Conservation (phyloP, 2,797 vertebrate genomes). For the Xiphorhynchus erythropygius region DNA sequence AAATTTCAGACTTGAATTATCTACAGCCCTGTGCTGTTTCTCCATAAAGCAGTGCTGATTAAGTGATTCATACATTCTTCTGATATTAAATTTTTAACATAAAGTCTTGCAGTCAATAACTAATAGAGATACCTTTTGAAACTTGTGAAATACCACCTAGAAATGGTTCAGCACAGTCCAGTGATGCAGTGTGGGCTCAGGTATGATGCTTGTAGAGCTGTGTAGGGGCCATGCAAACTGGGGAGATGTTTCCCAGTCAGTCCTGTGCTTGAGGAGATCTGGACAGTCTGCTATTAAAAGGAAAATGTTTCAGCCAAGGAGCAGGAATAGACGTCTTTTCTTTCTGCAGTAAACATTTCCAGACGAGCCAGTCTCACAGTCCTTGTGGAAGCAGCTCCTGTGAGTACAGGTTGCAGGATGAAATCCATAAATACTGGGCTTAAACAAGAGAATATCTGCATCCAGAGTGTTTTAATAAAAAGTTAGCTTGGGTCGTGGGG, state of each 20-base stretch:
- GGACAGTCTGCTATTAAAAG: neutral
- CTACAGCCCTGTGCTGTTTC: neutral
- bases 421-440: conserved; percentile 20
- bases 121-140: neutral
- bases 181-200: neutral
- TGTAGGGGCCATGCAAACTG: neutral
- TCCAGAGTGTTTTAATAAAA: conserved; percentile 47
- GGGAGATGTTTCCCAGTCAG: neutral
- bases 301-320: neutral
- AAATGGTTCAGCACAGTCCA: neutral
- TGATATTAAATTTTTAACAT: neutral
- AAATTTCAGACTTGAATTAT: neutral
- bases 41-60: neutral
- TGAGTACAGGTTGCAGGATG: neutral
- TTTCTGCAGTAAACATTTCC: neutral
- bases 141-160: neutral
- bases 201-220: neutral
- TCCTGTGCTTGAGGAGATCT: neutral
- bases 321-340: neutral
- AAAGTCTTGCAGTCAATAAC: neutral
- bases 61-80: neutral
- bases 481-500: neutral
- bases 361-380: neutral
- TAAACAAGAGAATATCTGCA: neutral
- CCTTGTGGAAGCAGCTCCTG: neutral